Evolutionary conservation across 2,113 vertebrate species (phyloP).

Genomic region (Strix aluco): DNA sequence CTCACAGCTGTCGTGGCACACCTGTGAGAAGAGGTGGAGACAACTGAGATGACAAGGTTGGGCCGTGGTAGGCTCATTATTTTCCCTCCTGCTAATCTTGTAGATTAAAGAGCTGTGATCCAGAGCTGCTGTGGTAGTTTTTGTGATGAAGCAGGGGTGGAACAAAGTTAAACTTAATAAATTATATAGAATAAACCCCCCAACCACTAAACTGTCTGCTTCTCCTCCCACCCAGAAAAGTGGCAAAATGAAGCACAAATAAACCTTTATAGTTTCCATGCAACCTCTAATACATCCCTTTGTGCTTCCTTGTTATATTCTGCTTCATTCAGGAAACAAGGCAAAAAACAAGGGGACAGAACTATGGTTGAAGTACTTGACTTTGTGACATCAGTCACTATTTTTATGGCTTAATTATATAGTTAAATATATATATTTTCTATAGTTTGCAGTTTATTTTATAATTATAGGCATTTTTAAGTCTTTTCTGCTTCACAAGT

Average conservation of each 20-base stretch:
- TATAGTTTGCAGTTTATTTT: neutral
- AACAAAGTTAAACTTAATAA: neutral
- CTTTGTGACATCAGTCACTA: neutral
- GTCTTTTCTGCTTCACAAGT: neutral
- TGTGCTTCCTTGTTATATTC: neutral
- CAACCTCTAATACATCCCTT: neutral
- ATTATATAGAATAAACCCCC: neutral
- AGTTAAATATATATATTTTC: neutral
- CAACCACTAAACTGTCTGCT: neutral
- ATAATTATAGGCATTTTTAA: neutral
- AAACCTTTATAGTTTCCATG: neutral
- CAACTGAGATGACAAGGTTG: neutral
- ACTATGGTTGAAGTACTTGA: neutral
- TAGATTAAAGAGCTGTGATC: neutral
- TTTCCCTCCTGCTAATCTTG: neutral
- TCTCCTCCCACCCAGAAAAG: neutral
- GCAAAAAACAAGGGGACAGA: neutral
- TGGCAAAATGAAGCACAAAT: neutral
- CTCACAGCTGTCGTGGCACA: neutral
- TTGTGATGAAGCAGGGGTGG: neutral
- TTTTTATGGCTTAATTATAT: neutral
- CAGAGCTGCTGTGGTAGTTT: neutral
- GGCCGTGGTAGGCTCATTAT: neutral
- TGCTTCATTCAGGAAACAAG: neutral
- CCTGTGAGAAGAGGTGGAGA: neutral